Percentiles rank a stretch among this genome's conserved stretches.
Evolutionary conservation across 2,888 invertebrate genomes (phyloP).

Genomic region (Sabatieria punctata): DNA sequence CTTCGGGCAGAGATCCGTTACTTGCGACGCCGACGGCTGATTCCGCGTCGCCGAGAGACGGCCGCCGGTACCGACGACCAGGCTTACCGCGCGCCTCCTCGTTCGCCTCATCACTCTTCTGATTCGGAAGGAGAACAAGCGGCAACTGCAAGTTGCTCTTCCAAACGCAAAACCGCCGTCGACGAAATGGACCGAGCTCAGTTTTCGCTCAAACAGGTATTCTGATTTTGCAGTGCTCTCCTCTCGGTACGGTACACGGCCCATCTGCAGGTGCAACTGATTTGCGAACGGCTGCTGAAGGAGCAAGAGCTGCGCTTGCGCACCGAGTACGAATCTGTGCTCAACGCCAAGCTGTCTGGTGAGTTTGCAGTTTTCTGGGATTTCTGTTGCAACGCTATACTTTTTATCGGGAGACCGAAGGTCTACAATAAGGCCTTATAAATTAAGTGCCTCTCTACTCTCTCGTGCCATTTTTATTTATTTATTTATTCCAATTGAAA

Average conservation of each 20-base stretch:
- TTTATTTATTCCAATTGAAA: background rate
- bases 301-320: conserved; percentile 84
- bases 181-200: too few species aligned
- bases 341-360: conserved; percentile 70
- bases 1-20: conserved; percentile 10
- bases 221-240: background rate
- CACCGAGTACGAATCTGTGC: conserved; percentile 80
- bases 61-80: background rate
- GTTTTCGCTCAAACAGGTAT: conserved; percentile 7
- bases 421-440: too few species aligned
- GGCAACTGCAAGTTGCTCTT: too few species aligned
- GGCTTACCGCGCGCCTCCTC: background rate
- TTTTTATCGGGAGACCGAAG: background rate
- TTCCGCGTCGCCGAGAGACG: conserved; percentile 1
- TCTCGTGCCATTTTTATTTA: background rate
- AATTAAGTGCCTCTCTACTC: background rate
- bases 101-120: background rate
- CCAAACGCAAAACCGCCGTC: too few species aligned
- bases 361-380: conserved; percentile 1
- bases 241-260: background rate
- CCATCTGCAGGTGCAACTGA: conserved; percentile 60
- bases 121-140: conserved; percentile 3
- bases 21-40: conserved; percentile 5
- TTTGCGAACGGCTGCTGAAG: conserved; percentile 88
- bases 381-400: background rate